Evolutionary conservation across 2,888 invertebrate species (phyloP).

Genomic region (Glyphotaelius pellucidus): DNA sequence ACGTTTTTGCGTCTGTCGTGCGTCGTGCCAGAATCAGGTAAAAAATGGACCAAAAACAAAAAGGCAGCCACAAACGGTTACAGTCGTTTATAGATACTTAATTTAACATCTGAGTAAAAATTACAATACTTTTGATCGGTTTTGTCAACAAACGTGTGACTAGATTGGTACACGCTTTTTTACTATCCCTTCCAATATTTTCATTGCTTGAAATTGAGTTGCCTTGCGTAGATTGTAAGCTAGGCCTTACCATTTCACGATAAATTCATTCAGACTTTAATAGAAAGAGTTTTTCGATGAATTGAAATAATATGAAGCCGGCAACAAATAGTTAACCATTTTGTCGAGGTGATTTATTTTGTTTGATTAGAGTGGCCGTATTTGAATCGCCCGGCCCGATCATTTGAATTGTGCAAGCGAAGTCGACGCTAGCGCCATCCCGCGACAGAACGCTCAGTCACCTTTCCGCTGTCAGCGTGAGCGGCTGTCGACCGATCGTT

Average conservation of each 20-base stretch:
- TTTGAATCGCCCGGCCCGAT: slow-evolving; percentile 26
- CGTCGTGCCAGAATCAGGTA: not conserved
- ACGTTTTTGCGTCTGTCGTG: not conserved
- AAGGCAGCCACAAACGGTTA: not conserved
- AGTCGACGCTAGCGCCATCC: slow-evolving; percentile 57
- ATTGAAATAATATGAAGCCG: not conserved
- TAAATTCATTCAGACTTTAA: not conserved
- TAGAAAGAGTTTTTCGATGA: not conserved
- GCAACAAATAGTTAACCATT: not conserved
- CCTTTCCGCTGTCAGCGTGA: slow-evolving; percentile 60
- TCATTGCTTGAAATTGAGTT: not conserved
- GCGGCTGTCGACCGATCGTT: slow-evolving; percentile 46
- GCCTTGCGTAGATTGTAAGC: not conserved
- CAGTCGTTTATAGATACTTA: not conserved
- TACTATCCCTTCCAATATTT: not conserved
- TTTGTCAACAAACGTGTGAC: not conserved
- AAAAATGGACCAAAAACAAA: slow-evolving; percentile 13
- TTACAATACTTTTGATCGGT: not conserved
- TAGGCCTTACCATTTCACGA: not conserved
- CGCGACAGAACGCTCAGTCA: slow-evolving; percentile 56
- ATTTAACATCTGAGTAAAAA: slow-evolving; percentile 8
- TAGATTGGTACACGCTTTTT: not conserved
- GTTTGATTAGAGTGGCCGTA: not conserved
- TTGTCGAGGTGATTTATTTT: not conserved
- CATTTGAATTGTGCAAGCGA: slow-evolving; percentile 55